Percentiles rank a stretch among this genome's conserved stretches.
Evolutionary conservation across 2,888 invertebrate species (phyloP).

Genomic region (Drosophila villosipedis): DNA sequence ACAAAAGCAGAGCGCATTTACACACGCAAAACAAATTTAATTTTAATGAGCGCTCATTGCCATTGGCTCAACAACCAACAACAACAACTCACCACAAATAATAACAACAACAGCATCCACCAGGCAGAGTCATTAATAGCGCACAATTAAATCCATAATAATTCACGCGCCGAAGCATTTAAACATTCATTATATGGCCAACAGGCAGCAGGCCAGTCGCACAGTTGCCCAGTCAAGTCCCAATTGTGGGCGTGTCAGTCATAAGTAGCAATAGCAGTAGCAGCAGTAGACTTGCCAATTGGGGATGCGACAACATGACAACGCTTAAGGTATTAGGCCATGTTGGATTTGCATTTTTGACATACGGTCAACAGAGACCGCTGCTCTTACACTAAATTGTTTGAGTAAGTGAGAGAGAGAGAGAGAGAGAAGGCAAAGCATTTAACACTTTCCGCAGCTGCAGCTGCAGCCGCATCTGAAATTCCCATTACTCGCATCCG

Average conservation of each 20-base stretch:
- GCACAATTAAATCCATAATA: conserved; percentile 75
- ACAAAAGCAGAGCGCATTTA: conserved; percentile 22
- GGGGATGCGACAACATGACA: conserved; percentile 25
- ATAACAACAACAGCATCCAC: conserved; percentile 17
- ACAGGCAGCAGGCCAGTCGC: conserved; percentile 27
- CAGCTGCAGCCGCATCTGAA: conserved; percentile 7
- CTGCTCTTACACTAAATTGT: background rate
- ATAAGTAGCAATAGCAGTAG: conserved; percentile 7
- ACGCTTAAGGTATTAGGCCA: conserved; percentile 62
- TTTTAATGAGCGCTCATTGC: conserved; percentile 73
- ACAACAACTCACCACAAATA: conserved; percentile 12
- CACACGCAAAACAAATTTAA: conserved; percentile 66
- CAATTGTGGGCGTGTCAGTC: conserved; percentile 17
- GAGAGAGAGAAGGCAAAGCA: conserved; percentile 19
- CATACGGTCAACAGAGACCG: conserved; percentile 21
- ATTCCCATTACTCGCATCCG: conserved; percentile 42
- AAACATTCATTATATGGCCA: conserved; percentile 63
- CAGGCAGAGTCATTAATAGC: conserved; percentile 62
- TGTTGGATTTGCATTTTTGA: conserved; percentile 73
- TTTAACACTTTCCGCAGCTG: conserved; percentile 46
- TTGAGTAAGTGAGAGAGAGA: background rate
- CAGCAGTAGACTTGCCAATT: conserved; percentile 24
- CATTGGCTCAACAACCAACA: conserved; percentile 25
- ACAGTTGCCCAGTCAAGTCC: conserved; percentile 20
- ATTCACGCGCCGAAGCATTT: conserved; percentile 68